Percentiles rank a stretch among this genome's conserved stretches.
These are phyloP conservation scores for Oasisia sp. DNA, from an alignment of 2,888 invertebrate genomes.

Conservation along the genomic window DNA sequence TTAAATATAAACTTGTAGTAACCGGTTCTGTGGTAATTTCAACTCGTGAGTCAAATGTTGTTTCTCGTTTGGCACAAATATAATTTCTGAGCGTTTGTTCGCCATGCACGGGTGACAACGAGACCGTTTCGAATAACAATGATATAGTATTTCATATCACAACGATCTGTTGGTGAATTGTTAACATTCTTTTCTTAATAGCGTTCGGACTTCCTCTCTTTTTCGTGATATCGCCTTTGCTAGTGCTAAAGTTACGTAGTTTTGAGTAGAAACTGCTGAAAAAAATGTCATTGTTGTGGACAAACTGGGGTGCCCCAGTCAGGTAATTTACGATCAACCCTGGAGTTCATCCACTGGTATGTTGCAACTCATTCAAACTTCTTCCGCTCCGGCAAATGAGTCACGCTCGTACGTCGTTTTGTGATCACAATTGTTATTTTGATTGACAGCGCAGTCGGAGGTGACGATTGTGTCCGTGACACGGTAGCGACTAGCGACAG, in stretches of 20 bases:
- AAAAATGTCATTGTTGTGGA: neutral
- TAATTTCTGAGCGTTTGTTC: too few species aligned
- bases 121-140: neutral
- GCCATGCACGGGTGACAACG: neutral
- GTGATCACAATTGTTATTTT: neutral
- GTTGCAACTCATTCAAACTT: neutral
- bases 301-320: neutral
- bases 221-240: neutral
- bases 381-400: neutral
- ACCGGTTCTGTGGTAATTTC: too few species aligned
- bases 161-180: neutral
- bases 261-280: neutral
- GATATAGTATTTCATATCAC: neutral
- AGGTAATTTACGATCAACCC: neutral
- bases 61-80: too few species aligned
- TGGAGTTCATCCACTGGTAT: neutral
- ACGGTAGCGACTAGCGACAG: too few species aligned
- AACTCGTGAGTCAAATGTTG: too few species aligned
- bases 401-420: neutral
- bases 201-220: neutral
- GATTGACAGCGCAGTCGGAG: too few species aligned
- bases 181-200: neutral
- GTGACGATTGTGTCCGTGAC: too few species aligned
- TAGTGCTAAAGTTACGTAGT: neutral
- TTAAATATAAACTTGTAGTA: too few species aligned